Conservation (phyloP, 2,888 invertebrate species). For the Hofmannophila pseudospretella region DNA sequence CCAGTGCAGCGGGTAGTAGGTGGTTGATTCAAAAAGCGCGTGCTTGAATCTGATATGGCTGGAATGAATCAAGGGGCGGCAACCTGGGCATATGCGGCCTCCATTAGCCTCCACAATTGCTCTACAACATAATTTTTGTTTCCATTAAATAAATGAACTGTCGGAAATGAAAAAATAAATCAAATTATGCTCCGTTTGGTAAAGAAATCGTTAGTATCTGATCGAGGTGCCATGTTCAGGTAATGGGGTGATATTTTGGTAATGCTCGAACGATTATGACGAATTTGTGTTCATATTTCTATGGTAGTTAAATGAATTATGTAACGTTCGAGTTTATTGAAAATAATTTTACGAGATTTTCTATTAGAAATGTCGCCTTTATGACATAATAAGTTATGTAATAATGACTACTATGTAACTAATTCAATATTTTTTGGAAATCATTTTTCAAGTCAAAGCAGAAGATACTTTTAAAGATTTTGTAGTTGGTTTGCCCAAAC, state of each 20-base stretch:
- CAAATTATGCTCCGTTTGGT: constrained; percentile 37
- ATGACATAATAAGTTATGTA: too few species aligned
- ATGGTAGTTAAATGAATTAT: too few species aligned
- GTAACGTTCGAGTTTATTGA: too few species aligned
- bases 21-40: constrained; percentile 55
- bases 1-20: constrained; percentile 25
- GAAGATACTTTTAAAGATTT: too few species aligned
- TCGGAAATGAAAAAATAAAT: constrained; percentile 54
- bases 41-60: constrained; percentile 48
- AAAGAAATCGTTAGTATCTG: constrained; percentile 32
- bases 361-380: too few species aligned
- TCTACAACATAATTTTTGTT: constrained; percentile 54
- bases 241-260: constrained; percentile 21
- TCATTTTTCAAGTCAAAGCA: too few species aligned
- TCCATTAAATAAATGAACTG: constrained; percentile 47
- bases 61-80: constrained; percentile 38
- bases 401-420: too few species aligned
- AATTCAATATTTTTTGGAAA: too few species aligned
- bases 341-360: too few species aligned
- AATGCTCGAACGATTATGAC: background rate
- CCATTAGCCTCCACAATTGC: constrained; percentile 38
- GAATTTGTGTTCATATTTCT: too few species aligned
- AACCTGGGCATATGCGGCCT: constrained; percentile 27
- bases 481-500: too few species aligned
- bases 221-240: constrained; percentile 21